Base-by-base conservation (phyloP, 1,140 invertebrate genomes). In the Trachymyrmex septentrionalis region DNA sequence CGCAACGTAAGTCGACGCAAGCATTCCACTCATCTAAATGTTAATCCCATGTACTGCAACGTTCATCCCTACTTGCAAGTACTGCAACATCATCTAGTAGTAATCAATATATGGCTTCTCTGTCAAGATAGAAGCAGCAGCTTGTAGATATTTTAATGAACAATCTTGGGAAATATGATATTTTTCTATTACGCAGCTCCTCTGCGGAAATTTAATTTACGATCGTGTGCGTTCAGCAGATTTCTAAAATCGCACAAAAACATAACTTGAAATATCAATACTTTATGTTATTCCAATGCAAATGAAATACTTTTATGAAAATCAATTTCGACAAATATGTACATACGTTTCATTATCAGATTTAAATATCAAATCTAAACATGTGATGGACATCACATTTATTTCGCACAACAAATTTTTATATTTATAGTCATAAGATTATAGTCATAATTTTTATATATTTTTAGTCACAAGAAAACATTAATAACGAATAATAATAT, bases 11-110 rank as follows among this genome's bases (percentile, higher is more conserved):
- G 63, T 77, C 77, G 75, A 30, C 21, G 55, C n/a, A 27, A 73
- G 69, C 69, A 84, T 82, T 48, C 53, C 80, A 24, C 67, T 82
- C 80, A 34, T 84, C 80, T 84, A 75, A 84, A 84, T 84, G 69
- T 84, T 73, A 84, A 84, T 84, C 80, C 57, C 69, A 61, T 30
- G 55, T 75, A 73, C 69, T 34, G 80, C 69, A 75, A 82, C 80
- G 67, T 48, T 61, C 53, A 59, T 82, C 19, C 53, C 38, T 57
- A 30, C 64, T 82, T 48, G 53, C 66, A 27, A 82, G 24, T 82
- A 61, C 53, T 21, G 69, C 38, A 48, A 27, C 80, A 59, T 50
- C 69, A 75, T 84, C 69, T 48, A 64, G 59, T 30, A 44, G 30
- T 85, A 81, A 85, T 66, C 61, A 48, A 84, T 73, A 48, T 73